Evolutionary conservation across 1,140 invertebrate species (phyloP).

Genomic region (Trachymyrmex septentrionalis): DNA sequence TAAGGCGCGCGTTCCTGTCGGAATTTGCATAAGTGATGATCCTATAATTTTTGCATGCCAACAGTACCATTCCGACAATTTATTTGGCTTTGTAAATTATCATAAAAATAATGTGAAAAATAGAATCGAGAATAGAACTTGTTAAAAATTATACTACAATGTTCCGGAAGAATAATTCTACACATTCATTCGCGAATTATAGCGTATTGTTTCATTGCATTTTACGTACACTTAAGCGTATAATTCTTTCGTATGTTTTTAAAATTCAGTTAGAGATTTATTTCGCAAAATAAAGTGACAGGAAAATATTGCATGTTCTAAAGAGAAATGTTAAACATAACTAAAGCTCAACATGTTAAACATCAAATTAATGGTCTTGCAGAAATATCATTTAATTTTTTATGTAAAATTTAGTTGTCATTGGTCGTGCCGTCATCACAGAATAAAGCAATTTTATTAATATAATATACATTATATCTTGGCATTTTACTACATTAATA

Average conservation of each 20-base stretch:
- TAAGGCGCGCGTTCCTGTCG: constrained; percentile 16
- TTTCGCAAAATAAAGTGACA: not conserved
- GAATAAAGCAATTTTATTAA: not conserved
- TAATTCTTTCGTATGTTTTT: not conserved
- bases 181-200: constrained; percentile 21
- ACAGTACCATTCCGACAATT: not conserved
- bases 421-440: not conserved
- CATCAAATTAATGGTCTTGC: not conserved
- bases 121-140: too few relatives aligned
- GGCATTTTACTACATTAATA: too few relatives aligned
- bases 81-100: constrained; percentile 25
- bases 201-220: not conserved
- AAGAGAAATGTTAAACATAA: not conserved
- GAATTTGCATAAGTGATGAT: constrained; percentile 42
- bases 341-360: not conserved
- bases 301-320: constrained; percentile 12
- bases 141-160: constrained; percentile 5
- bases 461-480: not conserved
- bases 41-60: constrained; percentile 8
- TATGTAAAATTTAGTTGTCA: not conserved
- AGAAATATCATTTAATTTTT: not conserved
- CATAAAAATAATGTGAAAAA: not conserved
- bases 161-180: not conserved
- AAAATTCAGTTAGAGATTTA: constrained; percentile 18
- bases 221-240: not conserved